These are phyloP conservation scores for Triplophysa dalaica DNA, from an alignment of 2,113 vertebrate species.

Conservation along the genomic window DNA sequence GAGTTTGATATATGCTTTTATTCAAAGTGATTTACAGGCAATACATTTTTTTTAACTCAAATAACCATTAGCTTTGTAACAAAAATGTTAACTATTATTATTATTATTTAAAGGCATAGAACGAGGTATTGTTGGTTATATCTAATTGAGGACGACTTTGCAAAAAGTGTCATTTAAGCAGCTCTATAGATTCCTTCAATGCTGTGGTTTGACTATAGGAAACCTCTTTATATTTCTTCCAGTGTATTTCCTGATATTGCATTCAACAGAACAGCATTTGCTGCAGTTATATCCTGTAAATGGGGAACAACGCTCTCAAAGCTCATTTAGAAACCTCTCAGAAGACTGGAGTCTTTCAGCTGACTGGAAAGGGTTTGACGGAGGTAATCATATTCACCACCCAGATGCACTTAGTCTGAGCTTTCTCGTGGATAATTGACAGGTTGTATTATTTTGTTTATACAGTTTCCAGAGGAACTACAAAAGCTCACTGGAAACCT, in stretches of 20 bases:
- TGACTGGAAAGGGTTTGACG: slow-evolving; percentile 86
- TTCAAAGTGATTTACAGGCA: too few species aligned
- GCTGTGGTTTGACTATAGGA: too few species aligned
- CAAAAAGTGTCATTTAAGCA: too few species aligned
- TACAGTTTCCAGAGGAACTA: slow-evolving; percentile 92
- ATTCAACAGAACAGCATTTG: not conserved
- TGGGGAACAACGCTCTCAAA: slow-evolving; percentile 96
- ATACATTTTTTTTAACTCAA: too few species aligned
- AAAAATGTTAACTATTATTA: too few species aligned
- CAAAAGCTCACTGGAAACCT: slow-evolving; percentile 87
- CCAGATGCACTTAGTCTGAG: not conserved
- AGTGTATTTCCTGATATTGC: not conserved
- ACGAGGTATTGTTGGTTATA: too few species aligned
- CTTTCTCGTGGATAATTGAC: not conserved
- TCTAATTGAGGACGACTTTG: too few species aligned
- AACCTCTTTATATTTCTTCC: not conserved
- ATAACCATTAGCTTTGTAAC: too few species aligned
- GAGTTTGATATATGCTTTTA: too few species aligned
- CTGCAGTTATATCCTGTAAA: slow-evolving; percentile 58
- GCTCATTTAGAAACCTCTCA: slow-evolving; percentile 96
- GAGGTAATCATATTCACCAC: slow-evolving; percentile 76
- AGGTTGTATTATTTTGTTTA: not conserved
- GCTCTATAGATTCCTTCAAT: too few species aligned
- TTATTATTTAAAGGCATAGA: too few species aligned
- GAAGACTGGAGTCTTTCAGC: slow-evolving; percentile 97